Evolutionary conservation across 2,888 invertebrate genomes (phyloP).

Genomic region (Nymphalis polychloros): DNA sequence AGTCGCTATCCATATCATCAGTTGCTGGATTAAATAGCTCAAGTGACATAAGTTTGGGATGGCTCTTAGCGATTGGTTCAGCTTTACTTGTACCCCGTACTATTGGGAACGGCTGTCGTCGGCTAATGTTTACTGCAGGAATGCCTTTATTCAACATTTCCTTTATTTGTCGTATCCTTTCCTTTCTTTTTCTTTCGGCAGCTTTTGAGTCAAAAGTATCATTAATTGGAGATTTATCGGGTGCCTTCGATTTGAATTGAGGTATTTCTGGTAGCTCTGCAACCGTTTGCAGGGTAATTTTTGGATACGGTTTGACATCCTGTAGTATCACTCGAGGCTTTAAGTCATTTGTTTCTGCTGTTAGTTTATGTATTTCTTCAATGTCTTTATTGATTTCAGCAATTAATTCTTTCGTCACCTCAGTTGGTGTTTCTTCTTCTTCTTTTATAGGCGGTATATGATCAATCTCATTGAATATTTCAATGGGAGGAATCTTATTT

Average conservation of each 20-base stretch:
- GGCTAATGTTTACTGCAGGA: conserved; percentile 79
- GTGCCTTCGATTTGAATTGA: conserved; percentile 73
- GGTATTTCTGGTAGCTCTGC: conserved; percentile 84
- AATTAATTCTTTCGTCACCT: conserved; percentile 65
- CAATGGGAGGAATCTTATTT: conserved; percentile 60
- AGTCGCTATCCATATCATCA: conserved; percentile 94
- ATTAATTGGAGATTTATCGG: conserved; percentile 57
- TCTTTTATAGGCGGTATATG: conserved; percentile 73
- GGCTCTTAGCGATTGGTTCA: conserved; percentile 84
- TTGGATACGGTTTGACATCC: conserved; percentile 78
- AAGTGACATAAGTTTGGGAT: conserved; percentile 89
- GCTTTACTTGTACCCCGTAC: conserved; percentile 84
- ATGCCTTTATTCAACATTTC: conserved; percentile 86
- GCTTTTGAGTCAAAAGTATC: conserved; percentile 70
- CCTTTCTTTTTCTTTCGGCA: conserved; percentile 82
- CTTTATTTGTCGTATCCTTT: conserved; percentile 86
- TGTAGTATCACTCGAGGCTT: conserved; percentile 71
- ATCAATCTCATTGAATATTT: conserved; percentile 69
- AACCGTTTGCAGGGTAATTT: conserved; percentile 83
- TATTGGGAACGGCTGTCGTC: conserved; percentile 84
- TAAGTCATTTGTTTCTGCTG: conserved; percentile 70
- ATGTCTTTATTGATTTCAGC: conserved; percentile 77
- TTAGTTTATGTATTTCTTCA: conserved; percentile 76
- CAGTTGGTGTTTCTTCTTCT: conserved; percentile 67
- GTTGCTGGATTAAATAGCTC: conserved; percentile 95